Conservation (phyloP, 2,888 invertebrate genomes). For the Limnephilus rhombicus region DNA sequence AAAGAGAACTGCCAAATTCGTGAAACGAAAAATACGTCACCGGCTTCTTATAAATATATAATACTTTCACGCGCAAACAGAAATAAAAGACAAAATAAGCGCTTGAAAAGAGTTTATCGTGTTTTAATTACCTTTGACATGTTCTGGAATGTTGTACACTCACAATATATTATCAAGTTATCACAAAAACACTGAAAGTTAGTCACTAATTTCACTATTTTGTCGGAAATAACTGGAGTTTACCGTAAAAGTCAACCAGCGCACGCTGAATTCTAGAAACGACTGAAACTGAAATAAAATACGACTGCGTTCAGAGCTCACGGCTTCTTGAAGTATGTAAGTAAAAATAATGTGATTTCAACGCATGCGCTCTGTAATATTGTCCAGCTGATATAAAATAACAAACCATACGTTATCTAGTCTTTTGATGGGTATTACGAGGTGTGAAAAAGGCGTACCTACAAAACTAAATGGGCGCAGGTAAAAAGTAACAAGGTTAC, state of each 20-base stretch:
- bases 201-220: background rate
- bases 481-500: background rate
- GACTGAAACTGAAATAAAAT: slow-evolving; percentile 22
- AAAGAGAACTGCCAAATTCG: background rate
- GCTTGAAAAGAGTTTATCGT: background rate
- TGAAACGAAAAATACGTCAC: background rate
- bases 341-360: slow-evolving; percentile 18
- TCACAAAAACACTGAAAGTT: background rate
- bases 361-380: slow-evolving; percentile 39
- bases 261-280: slow-evolving; percentile 21
- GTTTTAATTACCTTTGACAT: slow-evolving; percentile 17
- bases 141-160: background rate
- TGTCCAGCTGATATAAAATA: background rate
- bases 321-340: background rate
- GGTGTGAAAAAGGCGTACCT: background rate
- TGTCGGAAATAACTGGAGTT: background rate
- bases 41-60: background rate
- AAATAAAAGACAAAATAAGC: background rate
- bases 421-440: background rate
- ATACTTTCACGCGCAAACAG: background rate
- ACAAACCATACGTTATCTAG: background rate
- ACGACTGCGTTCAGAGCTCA: background rate
- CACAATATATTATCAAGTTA: background rate
- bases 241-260: background rate
- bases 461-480: background rate